Conservation (phyloP, 2,888 invertebrate species). For the Helobdella robusta region DNA sequence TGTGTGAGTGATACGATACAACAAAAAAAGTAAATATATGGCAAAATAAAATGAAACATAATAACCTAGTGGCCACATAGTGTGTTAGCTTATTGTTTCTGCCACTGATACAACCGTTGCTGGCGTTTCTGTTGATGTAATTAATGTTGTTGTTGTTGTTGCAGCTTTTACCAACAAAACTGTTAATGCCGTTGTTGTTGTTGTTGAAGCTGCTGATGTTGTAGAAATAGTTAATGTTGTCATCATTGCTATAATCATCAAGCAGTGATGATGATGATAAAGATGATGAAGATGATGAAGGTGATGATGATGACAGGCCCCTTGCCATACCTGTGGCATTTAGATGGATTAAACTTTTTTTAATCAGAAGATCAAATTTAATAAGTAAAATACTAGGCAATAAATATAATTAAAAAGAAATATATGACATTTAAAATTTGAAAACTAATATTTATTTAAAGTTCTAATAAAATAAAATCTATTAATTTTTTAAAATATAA, state of each 20-base stretch:
- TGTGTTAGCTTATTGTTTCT: background rate
- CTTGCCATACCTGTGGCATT: slow-evolving; percentile 1
- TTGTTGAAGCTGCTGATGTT: slow-evolving; percentile 13
- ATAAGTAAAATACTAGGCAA: background rate
- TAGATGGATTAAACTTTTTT: background rate
- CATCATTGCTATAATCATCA: too few relatives aligned
- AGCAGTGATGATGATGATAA: too few relatives aligned
- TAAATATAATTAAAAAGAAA: background rate
- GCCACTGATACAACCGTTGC: background rate
- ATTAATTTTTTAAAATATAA: background rate
- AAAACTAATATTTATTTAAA: background rate
- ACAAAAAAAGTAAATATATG: too few relatives aligned
- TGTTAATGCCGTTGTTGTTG: slow-evolving; percentile 15
- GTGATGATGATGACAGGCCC: background rate
- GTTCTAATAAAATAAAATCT: background rate
- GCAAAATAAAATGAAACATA: too few relatives aligned
- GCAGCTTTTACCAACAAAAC: slow-evolving; percentile 2
- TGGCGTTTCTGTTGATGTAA: background rate
- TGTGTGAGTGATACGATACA: too few relatives aligned
- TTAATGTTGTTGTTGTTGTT: slow-evolving; percentile 4
- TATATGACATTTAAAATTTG: background rate
- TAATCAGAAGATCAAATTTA: background rate
- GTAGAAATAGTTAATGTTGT: background rate
- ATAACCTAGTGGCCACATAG: too few relatives aligned
- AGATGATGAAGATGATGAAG: background rate